phyloP scores from a whole-genome alignment of 2,113 vertebrate genomes.

The Eclectus roratus region DNA sequence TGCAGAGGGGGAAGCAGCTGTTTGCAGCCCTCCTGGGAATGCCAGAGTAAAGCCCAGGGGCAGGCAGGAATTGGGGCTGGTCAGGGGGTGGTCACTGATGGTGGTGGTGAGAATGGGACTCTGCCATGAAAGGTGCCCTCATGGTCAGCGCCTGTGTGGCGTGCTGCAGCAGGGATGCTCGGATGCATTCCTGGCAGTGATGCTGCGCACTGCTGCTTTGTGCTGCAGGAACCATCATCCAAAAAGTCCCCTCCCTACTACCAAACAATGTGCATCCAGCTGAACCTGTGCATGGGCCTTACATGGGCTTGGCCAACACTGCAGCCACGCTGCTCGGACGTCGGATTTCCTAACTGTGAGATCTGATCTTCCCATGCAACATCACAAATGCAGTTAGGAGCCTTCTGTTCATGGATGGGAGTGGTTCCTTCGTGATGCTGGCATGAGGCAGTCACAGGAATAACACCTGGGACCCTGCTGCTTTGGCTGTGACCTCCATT shows the following conservation, averaged over 20 bases:
- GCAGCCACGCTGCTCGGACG: background rate
- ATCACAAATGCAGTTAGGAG: background rate
- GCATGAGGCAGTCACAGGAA: background rate
- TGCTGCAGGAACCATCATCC: accelerated
- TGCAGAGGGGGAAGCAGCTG: background rate
- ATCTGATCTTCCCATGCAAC: background rate
- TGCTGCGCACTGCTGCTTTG: accelerated
- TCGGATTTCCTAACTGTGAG: background rate
- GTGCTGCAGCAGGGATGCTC: background rate
- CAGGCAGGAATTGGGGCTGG: background rate
- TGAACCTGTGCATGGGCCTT: background rate
- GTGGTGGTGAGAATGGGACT: background rate
- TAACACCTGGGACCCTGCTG: background rate
- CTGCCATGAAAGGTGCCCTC: accelerated
- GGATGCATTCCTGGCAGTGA: accelerated
- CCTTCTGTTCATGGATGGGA: background rate
- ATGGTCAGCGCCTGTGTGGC: background rate
- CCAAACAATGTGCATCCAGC: background rate
- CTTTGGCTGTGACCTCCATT: background rate
- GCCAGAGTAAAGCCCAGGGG: background rate
- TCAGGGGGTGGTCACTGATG: background rate
- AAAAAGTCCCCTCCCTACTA: background rate
- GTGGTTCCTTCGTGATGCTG: background rate
- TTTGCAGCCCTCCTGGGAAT: accelerated
- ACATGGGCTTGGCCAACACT: accelerated